Evolutionary conservation across 30 jellyfish, hydroid and myxozoan genomes (phyloP).

Genomic region (Morbakka virulenta): DNA sequence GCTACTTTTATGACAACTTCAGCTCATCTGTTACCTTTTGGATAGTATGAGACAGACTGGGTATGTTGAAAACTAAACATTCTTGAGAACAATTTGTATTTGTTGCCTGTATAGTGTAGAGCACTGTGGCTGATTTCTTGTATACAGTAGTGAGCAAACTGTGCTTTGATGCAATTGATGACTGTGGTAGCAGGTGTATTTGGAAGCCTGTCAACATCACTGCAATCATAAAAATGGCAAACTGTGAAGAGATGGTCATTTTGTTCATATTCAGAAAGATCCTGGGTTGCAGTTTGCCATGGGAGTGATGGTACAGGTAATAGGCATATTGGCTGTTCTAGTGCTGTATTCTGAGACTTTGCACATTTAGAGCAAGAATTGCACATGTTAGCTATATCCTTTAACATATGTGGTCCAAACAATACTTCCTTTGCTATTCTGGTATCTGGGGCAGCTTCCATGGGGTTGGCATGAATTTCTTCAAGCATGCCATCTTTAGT

Average conservation of each 20-base stretch:
- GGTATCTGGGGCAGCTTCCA: too few species aligned
- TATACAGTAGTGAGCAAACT: neutral
- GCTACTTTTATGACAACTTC: neutral
- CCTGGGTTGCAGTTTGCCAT: too few species aligned
- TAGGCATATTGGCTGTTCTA: neutral
- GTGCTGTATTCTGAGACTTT: neutral
- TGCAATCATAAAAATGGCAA: neutral
- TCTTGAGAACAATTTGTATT: neutral
- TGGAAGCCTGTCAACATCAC: neutral
- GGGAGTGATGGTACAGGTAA: too few species aligned
- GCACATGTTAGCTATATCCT: too few species aligned
- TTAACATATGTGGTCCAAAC: too few species aligned
- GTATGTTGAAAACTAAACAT: neutral
- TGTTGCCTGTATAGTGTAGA: too few species aligned
- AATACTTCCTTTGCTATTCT: too few species aligned
- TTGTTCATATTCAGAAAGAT: too few species aligned
- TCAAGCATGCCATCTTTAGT: too few species aligned
- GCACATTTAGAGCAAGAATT: constrained; percentile 7
- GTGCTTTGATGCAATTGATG: neutral
- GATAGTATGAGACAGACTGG: too few species aligned
- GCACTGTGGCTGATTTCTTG: neutral
- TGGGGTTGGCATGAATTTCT: too few species aligned
- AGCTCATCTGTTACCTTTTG: neutral
- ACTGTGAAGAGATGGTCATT: too few species aligned
- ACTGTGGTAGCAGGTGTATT: neutral